A percentile compares a stretch with the other conserved stretches of the same genome.
Evolutionary conservation across 2,888 invertebrate species (phyloP).

Genomic region (Drosophila demipolita): DNA sequence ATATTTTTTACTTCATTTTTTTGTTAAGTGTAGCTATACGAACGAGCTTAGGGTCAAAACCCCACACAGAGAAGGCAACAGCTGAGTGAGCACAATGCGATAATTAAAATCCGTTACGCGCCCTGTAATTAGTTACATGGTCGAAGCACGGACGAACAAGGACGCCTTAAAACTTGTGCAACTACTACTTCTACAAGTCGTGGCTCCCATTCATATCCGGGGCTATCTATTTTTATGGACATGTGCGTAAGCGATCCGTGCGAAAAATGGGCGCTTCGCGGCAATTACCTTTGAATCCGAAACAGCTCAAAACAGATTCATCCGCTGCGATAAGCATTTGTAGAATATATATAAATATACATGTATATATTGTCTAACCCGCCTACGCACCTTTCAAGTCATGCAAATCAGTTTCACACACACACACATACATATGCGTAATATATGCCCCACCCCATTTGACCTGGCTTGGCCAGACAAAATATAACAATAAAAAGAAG

Average conservation of each 20-base stretch:
- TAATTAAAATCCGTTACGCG: slow-evolving; percentile 79
- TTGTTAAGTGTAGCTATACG: background rate
- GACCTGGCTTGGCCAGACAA: slow-evolving; percentile 26
- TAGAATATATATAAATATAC: slow-evolving; percentile 31
- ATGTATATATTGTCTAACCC: slow-evolving; percentile 33
- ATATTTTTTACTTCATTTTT: background rate
- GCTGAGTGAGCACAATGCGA: slow-evolving; percentile 65
- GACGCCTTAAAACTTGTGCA: background rate
- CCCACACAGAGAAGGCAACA: slow-evolving; percentile 57
- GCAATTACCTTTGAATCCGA: slow-evolving; percentile 81
- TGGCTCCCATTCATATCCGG: slow-evolving; percentile 51
- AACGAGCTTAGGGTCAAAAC: slow-evolving; percentile 6
- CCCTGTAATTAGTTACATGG: slow-evolving; percentile 78
- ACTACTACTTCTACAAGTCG: background rate
- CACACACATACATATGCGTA: slow-evolving; percentile 49
- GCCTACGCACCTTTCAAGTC: slow-evolving; percentile 76
- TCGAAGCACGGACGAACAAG: slow-evolving; percentile 4
- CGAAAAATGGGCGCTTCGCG: slow-evolving; percentile 83
- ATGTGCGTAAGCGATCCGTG: slow-evolving; percentile 83
- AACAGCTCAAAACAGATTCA: slow-evolving; percentile 74
- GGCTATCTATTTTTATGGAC: slow-evolving; percentile 72
- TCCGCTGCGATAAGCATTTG: slow-evolving; percentile 65
- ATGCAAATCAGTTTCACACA: slow-evolving; percentile 59
- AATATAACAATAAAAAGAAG: background rate
- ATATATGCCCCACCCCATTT: slow-evolving; percentile 30